Conservation (phyloP, 2,888 invertebrate species). For the Eupelmus urozonus region DNA sequence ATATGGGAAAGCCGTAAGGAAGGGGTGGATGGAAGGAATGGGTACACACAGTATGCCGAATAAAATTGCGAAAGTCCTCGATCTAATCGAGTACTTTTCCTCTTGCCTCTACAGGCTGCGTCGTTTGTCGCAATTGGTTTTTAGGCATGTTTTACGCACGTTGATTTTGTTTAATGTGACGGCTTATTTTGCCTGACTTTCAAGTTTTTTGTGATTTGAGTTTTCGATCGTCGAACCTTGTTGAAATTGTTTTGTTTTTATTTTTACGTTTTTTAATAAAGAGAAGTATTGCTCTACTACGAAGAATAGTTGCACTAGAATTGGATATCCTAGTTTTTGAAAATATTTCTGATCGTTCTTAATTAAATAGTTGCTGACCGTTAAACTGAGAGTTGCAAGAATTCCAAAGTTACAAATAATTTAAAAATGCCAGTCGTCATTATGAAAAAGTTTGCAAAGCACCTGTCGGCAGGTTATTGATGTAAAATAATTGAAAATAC, state of each 20-base stretch:
- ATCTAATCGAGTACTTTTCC: constrained; percentile 42
- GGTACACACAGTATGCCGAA: background rate
- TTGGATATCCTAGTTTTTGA: background rate
- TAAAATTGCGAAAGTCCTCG: constrained; percentile 38
- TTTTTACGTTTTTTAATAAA: constrained; percentile 15
- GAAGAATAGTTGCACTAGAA: background rate
- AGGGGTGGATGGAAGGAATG: background rate
- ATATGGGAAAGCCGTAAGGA: background rate
- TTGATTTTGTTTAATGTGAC: constrained; percentile 39
- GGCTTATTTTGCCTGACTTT: constrained; percentile 42
- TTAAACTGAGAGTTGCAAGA: too few species aligned
- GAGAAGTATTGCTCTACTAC: background rate
- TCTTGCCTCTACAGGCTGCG: background rate
- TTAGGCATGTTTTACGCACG: constrained; percentile 49
- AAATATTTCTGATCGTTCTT: background rate
- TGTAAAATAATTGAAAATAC: too few species aligned
- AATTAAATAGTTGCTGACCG: background rate
- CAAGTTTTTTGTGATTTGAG: constrained; percentile 39
- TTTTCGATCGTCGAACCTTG: too few species aligned
- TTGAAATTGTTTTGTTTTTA: constrained; percentile 1
- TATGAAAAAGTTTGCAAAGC: too few species aligned
- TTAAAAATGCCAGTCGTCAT: background rate
- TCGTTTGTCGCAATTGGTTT: constrained; percentile 44
- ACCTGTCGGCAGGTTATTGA: too few species aligned
- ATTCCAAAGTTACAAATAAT: too few species aligned